Base-by-base conservation (phyloP, 1,140 invertebrate genomes). In the Homarus americanus region DNA sequence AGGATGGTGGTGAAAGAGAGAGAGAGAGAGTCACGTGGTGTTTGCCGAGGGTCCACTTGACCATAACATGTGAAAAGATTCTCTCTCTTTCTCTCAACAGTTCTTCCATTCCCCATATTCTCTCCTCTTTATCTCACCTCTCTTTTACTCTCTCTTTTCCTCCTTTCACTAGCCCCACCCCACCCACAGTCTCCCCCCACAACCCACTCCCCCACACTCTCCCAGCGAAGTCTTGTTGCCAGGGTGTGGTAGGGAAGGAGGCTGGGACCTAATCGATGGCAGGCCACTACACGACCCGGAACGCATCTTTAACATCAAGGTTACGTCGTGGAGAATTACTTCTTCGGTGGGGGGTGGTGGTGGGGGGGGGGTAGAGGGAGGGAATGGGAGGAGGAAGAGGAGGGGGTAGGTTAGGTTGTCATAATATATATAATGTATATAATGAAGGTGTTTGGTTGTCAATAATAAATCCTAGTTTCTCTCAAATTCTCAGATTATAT, bases 21-120 rank as follows among this genome's bases (percentile, higher is more conserved):
- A 28, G 58, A 82, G 80, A 44, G 82, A 44, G 82, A 83, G 82
- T 53, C 78, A 80, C 44, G 78, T 80, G 78, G 44, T 44, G 38
- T 49, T 49, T 49, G 44, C 12, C 44, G 15, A 49, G 5, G 44
- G 44, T 49, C 44, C 44, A n/a, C n/a, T 20, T 10, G 66, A 34
- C 66, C 1, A 34, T n/a, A 5, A 10, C 66, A 10, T 72, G 12
- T 12, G 34, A 72, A 28, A 10, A 3, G 17, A 17, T 36, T 36
- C 3, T 36, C 28, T 66, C 80, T 82, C 49, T 82, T 49, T 82
- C 79, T 82, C 79, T 82, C 79, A 63, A 34, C 40, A 34, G 41
- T 40, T 80, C 78, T 80, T 40, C 44, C 78, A 44, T 40, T 80
- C 78, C 44, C 78, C 44, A 36, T 80, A 36, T 80, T 40, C 44